Percentiles rank a stretch among this genome's conserved stretches.
Conservation (phyloP, 1,140 invertebrate genomes). For the Dryas iulia region DNA sequence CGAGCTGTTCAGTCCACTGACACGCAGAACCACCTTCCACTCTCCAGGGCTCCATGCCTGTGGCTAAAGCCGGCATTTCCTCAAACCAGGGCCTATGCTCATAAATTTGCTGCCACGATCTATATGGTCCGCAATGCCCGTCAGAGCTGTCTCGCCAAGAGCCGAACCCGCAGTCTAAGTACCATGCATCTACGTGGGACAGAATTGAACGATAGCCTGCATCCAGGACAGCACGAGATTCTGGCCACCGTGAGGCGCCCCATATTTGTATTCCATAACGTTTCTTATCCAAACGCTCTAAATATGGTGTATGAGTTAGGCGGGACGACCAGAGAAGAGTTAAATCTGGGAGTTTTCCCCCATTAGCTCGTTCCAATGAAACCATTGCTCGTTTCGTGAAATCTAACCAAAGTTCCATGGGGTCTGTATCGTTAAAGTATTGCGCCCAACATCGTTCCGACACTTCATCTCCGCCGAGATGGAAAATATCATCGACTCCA, state of each 20-base stretch:
- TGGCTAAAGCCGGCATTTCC: constrained; percentile 80
- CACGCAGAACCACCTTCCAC: constrained; percentile 87
- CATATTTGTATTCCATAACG: constrained; percentile 85
- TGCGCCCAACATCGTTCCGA: constrained; percentile 85
- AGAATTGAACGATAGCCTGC: constrained; percentile 89
- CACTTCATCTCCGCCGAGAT: constrained; percentile 93
- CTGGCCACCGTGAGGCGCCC: constrained; percentile 88
- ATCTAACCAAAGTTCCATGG: constrained; percentile 88
- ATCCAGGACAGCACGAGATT: constrained; percentile 86
- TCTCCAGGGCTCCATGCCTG: constrained; percentile 86
- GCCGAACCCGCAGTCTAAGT: constrained; percentile 91
- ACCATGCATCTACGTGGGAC: constrained; percentile 92
- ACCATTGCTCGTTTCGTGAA: constrained; percentile 85
- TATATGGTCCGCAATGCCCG: constrained; percentile 89
- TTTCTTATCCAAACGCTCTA: constrained; percentile 82
- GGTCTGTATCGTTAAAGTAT: constrained; percentile 87
- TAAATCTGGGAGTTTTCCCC: constrained; percentile 82
- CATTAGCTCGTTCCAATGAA: constrained; percentile 84
- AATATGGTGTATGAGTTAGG: constrained; percentile 86
- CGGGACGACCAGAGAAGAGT: constrained; percentile 90
- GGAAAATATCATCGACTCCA: constrained; percentile 85
- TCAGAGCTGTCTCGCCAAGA: constrained; percentile 86
- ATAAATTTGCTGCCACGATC: constrained; percentile 91
- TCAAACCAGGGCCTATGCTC: constrained; percentile 88
- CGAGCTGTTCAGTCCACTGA: constrained; percentile 87